Evolutionary conservation across 2,113 vertebrate genomes (phyloP).

Genomic region (Prionailurus bengalensis): DNA sequence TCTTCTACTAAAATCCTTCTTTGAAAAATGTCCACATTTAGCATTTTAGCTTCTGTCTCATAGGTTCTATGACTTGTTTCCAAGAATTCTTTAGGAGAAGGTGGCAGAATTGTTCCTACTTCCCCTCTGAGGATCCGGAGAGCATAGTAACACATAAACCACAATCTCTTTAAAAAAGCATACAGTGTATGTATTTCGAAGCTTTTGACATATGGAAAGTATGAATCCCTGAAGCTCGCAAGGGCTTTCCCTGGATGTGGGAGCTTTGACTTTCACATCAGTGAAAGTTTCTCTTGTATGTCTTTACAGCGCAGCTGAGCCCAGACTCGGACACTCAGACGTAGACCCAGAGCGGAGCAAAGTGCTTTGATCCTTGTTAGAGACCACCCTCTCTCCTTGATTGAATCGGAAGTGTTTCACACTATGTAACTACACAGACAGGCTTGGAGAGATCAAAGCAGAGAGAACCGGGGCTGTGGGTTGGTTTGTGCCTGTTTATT

Average conservation of each 20-base stretch:
- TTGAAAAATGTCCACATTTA: neutral
- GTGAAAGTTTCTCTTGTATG: rapidly evolving
- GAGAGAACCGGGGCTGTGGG: neutral
- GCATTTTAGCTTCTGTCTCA: neutral
- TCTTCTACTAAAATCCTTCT: neutral
- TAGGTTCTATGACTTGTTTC: neutral
- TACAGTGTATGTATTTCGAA: too few relatives aligned
- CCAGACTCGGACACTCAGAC: rapidly evolving
- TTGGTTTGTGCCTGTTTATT: conserved; percentile 14
- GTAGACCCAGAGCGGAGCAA: neutral
- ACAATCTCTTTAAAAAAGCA: neutral
- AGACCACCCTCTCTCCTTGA: neutral
- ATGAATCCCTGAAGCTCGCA: conserved; percentile 1
- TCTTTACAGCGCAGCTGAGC: neutral
- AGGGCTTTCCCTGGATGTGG: neutral
- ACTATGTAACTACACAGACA: neutral
- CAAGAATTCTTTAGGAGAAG: conserved; percentile 46
- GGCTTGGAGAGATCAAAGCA: neutral
- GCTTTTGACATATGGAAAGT: neutral
- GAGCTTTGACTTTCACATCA: neutral
- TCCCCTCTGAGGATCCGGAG: neutral
- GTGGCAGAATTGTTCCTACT: neutral
- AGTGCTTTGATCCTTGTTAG: neutral
- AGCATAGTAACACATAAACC: neutral
- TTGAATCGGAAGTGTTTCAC: neutral